Conservation (phyloP, 2,113 vertebrate genomes). For the Anhinga anhinga region DNA sequence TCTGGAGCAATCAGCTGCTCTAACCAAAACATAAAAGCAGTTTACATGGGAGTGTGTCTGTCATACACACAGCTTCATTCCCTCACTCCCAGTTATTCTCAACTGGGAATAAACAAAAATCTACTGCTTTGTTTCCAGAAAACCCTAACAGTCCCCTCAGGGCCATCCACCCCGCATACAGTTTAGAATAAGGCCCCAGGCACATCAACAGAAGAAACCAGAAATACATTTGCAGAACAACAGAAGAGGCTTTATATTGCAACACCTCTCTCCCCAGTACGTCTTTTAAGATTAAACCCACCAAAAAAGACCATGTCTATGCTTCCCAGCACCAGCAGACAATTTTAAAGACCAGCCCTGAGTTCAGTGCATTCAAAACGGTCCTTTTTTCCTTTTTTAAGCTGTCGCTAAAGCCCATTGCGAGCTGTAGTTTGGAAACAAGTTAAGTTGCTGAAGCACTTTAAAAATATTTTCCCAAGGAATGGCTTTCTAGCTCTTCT, state of each 20-base stretch:
- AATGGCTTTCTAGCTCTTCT: neutral
- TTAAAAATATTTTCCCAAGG: neutral
- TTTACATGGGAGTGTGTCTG: neutral
- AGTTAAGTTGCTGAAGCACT: neutral
- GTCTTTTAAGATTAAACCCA: neutral
- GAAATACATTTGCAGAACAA: neutral
- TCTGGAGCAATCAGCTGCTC: neutral
- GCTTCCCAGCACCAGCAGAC: neutral
- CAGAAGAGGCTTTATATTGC: neutral
- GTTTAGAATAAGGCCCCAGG: neutral
- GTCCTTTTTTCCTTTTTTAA: neutral
- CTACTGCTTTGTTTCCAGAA: neutral
- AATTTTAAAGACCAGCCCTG: neutral
- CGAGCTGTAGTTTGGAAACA: neutral
- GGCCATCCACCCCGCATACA: neutral
- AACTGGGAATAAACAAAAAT: neutral
- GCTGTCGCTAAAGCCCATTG: neutral
- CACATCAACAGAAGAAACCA: neutral
- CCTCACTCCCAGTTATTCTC: neutral
- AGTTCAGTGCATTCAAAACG: neutral
- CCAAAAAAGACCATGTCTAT: neutral
- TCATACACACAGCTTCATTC: neutral
- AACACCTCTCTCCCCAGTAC: neutral
- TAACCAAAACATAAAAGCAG: neutral
- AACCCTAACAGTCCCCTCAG: neutral